Evolutionary conservation across 1,140 invertebrate species (phyloP).

Genomic region (Microplitis demolitor): DNA sequence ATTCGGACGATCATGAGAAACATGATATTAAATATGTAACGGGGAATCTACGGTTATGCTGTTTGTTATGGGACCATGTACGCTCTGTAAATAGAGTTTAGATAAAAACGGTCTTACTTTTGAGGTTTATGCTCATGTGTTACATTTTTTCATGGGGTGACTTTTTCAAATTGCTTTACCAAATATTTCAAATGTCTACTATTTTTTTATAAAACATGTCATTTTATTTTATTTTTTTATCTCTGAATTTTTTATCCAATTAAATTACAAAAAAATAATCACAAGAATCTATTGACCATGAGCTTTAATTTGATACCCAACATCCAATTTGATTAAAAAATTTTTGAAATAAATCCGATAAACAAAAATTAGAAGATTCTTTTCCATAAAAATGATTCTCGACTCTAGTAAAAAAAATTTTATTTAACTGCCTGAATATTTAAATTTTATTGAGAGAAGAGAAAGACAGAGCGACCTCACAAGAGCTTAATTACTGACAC

Average conservation of each 20-base stretch:
- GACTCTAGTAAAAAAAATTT: no score
- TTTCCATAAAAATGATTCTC: no score
- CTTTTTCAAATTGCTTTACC: constrained; percentile 2
- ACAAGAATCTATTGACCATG: no score
- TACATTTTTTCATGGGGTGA: constrained; percentile 55
- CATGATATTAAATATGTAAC: constrained; percentile 60
- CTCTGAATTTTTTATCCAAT: not conserved
- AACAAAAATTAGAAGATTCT: no score
- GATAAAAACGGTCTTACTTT: not conserved
- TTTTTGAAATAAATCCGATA: no score
- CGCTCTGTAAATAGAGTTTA: not conserved
- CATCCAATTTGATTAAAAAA: no score
- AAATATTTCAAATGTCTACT: not conserved
- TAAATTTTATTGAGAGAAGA: no score
- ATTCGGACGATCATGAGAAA: constrained; percentile 57
- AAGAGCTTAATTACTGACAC: no score
- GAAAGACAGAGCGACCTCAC: no score
- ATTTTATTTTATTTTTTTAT: not conserved
- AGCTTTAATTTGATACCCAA: no score
- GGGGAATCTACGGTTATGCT: constrained; percentile 60
- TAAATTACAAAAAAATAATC: no score
- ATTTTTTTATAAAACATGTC: not conserved
- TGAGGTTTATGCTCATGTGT: constrained; percentile 37
- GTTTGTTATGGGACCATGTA: not conserved
- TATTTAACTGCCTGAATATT: no score